A percentile compares a stretch with the other conserved stretches of the same genome.
Evolutionary conservation across 2,113 vertebrate species (phyloP).

Genomic region (Burhinus oedicnemus): DNA sequence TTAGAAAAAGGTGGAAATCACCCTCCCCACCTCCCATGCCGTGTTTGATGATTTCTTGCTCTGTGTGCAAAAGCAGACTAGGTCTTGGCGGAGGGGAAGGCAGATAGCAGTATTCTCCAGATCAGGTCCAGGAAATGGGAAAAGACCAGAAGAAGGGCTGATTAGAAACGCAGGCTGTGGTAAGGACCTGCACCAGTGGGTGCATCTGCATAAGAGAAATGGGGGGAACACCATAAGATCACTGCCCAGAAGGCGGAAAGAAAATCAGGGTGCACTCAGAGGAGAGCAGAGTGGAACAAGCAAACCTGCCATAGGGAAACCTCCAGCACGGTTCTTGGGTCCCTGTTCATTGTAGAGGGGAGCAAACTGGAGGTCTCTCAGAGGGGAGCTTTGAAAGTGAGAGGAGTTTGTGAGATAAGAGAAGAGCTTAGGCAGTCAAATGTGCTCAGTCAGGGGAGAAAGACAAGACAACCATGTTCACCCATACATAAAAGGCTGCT

Average conservation of each 20-base stretch:
- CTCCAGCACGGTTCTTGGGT: not conserved
- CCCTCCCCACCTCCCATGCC: rapidly evolving
- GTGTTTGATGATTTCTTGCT: not conserved
- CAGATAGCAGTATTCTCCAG: not conserved
- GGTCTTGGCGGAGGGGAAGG: not conserved
- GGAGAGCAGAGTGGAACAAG: not conserved
- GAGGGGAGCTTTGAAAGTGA: not conserved
- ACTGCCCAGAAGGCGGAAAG: not conserved
- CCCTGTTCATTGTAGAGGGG: not conserved
- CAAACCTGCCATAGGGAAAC: not conserved
- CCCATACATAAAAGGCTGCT: not conserved
- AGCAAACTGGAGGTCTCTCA: not conserved
- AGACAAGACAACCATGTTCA: not conserved
- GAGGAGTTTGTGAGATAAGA: not conserved
- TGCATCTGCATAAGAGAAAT: not conserved
- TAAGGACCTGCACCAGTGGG: not conserved
- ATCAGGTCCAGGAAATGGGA: not conserved
- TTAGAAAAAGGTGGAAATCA: not conserved
- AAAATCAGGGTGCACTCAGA: not conserved
- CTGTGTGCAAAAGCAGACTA: not conserved
- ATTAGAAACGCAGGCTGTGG: not conserved
- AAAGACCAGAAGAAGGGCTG: not conserved
- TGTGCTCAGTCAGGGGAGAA: not conserved
- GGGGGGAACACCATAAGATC: not conserved
- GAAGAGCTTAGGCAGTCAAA: not conserved